Evolutionary conservation across 2,888 invertebrate species (phyloP).

Genomic region (Eilema sororculum): DNA sequence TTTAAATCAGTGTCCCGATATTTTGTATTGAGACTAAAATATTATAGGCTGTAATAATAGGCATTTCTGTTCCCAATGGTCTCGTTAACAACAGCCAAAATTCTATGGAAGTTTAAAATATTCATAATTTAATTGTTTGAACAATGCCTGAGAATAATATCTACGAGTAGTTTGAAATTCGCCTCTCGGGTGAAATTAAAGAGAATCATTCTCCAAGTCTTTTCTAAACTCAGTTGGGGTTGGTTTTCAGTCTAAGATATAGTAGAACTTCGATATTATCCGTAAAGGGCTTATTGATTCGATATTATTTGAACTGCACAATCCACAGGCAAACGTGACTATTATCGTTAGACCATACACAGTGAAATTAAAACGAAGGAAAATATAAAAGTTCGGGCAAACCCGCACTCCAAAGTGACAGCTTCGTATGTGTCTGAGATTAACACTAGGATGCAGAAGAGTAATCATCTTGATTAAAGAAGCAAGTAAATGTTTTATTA

Average conservation of each 20-base stretch:
- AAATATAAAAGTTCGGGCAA: no score
- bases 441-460: no score
- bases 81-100: slow-evolving; percentile 22
- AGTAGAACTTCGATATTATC: not conserved
- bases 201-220: not conserved
- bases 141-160: slow-evolving; percentile 6
- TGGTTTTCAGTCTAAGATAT: not conserved
- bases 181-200: slow-evolving; percentile 6
- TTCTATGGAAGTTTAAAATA: slow-evolving; percentile 15
- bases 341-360: no score
- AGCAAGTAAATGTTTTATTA: no score
- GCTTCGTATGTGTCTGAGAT: no score
- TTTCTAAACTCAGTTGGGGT: not conserved
- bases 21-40: not conserved
- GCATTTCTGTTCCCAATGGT: slow-evolving; percentile 6
- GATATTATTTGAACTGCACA: not conserved
- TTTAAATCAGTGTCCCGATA: not conserved
- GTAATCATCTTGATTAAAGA: no score
- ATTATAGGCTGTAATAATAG: not conserved
- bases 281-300: not conserved
- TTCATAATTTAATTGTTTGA: slow-evolving; percentile 19
- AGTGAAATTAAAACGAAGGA: no score
- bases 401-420: no score
- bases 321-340: not conserved
- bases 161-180: slow-evolving; percentile 9